phyloP scores from a whole-genome alignment of 64 coral and sea anemone genomes.

The Anthopleura sola region DNA sequence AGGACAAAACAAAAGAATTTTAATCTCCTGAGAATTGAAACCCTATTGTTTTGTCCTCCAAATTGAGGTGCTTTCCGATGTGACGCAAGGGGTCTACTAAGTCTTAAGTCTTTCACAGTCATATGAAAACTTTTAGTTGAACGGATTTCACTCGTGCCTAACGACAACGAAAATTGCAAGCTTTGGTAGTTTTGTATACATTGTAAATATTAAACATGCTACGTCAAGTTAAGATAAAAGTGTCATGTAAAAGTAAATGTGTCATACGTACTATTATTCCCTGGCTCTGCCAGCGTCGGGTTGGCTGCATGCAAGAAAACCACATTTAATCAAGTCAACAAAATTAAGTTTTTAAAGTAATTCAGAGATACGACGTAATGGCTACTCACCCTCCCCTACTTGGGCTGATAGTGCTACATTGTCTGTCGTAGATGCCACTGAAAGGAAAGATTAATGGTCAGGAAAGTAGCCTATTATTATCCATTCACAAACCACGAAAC shows the following conservation, averaged over 20 bases:
- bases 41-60: no score
- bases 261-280: constrained; percentile 1
- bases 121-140: neutral
- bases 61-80: no score
- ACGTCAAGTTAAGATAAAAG: no score
- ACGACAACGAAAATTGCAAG: no score
- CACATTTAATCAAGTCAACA: neutral
- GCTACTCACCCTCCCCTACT: constrained; percentile 25
- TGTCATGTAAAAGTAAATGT: no score
- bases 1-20: no score
- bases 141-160: no score
- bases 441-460: neutral
- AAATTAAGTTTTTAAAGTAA: neutral
- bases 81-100: no score
- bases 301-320: constrained; percentile 14
- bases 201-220: no score
- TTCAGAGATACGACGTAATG: constrained; percentile 19
- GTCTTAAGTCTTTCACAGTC: neutral
- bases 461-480: neutral
- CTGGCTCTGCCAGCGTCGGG: neutral
- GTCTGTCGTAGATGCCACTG: constrained; percentile 15
- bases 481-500: no score
- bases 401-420: constrained; percentile 29
- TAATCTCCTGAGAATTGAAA: no score
- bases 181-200: no score